These are phyloP conservation scores for Eupeodes luniger DNA, from an alignment of 2,888 invertebrate genomes.

Conservation along the genomic window DNA sequence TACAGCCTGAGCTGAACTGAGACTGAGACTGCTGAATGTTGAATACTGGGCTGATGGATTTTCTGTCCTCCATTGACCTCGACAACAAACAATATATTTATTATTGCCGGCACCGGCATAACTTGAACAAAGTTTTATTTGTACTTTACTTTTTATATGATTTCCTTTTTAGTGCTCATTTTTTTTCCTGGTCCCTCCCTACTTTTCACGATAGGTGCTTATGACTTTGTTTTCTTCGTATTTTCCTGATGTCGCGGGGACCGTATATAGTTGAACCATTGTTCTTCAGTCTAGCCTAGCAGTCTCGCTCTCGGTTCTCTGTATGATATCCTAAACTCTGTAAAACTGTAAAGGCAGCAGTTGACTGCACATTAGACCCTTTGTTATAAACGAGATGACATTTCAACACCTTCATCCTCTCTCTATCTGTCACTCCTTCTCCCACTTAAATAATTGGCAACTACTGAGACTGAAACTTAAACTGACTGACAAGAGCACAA, in stretches of 20 bases:
- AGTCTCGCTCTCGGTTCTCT: slow-evolving; percentile 41
- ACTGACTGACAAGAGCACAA: not conserved
- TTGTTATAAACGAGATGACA: slow-evolving; percentile 46
- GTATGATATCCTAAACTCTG: slow-evolving; percentile 50
- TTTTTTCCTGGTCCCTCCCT: slow-evolving; percentile 2
- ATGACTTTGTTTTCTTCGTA: slow-evolving; percentile 9
- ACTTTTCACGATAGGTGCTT: not conserved
- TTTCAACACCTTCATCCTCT: not conserved
- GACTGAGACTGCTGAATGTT: not conserved
- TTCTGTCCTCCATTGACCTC: slow-evolving; percentile 50
- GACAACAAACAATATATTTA: not conserved
- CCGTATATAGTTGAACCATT: slow-evolving; percentile 49
- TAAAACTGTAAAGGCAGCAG: slow-evolving; percentile 52
- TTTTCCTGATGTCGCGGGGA: slow-evolving; percentile 46
- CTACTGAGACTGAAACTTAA: not conserved
- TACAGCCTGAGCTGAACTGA: not conserved
- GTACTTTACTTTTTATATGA: slow-evolving; percentile 1
- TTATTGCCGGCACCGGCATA: not conserved
- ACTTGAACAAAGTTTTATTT: slow-evolving; percentile 19
- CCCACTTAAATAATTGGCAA: slow-evolving; percentile 10
- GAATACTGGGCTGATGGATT: not conserved
- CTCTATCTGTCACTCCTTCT: not conserved
- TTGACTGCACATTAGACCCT: slow-evolving; percentile 59
- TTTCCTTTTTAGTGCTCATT: too few species aligned
- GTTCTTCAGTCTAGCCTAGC: slow-evolving; percentile 35